Evolutionary conservation across 2,113 vertebrate genomes (phyloP).

Genomic region (Pterocles orientalis): DNA sequence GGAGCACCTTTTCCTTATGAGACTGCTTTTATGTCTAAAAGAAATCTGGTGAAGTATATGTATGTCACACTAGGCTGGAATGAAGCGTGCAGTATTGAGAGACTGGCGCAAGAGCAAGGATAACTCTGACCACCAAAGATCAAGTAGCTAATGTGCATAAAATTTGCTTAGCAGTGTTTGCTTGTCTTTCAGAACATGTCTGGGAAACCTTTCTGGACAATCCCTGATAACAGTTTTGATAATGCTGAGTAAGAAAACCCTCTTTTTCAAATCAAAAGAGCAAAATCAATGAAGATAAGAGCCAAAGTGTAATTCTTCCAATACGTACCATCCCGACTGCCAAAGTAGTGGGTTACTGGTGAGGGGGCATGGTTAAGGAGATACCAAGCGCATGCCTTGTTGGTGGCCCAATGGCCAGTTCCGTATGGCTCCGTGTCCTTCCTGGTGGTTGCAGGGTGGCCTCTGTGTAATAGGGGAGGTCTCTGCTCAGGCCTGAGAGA

Average conservation of each 20-base stretch:
- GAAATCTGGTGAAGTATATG: neutral
- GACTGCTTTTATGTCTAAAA: neutral
- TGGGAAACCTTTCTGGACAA: neutral
- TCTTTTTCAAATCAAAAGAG: neutral
- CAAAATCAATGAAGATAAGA: neutral
- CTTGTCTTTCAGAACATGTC: neutral
- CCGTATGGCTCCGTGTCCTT: neutral
- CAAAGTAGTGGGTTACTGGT: neutral
- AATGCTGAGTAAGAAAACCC: neutral
- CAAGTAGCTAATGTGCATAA: neutral
- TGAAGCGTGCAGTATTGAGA: neutral
- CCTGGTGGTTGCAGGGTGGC: neutral
- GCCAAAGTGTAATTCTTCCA: neutral
- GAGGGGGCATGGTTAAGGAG: neutral
- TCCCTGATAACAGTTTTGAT: neutral
- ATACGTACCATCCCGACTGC: neutral
- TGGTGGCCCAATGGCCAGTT: neutral
- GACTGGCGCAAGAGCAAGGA: neutral
- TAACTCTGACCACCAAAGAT: neutral
- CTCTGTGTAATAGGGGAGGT: neutral
- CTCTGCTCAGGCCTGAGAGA: neutral
- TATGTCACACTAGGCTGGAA: neutral
- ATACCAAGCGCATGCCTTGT: neutral
- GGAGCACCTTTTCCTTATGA: neutral
- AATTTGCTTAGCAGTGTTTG: neutral